These are phyloP conservation scores for Zaprionus davidi DNA, from an alignment of 1,140 invertebrate species.

Conservation along the genomic window DNA sequence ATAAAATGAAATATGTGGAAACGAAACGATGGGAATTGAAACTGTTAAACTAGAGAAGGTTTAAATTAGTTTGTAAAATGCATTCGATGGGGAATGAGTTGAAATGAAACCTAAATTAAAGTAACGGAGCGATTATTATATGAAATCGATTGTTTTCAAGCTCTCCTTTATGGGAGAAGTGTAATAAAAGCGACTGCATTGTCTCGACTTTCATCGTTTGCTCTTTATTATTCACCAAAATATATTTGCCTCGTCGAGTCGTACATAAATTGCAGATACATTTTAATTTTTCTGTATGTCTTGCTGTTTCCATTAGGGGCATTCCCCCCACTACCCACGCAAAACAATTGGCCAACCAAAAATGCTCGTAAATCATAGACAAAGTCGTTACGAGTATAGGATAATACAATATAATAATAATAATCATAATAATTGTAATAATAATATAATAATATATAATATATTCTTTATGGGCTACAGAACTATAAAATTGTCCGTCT, in stretches of 20 bases:
- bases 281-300: constrained; percentile 22
- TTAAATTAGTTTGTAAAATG: too few relatives aligned
- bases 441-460: constrained; percentile 8
- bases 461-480: constrained; percentile 64
- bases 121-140: background rate
- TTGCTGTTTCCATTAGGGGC: background rate
- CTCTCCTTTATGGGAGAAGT: background rate
- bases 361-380: constrained; percentile 58
- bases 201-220: constrained; percentile 63
- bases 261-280: constrained; percentile 65
- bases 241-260: constrained; percentile 71
- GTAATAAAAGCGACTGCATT: background rate
- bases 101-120: background rate
- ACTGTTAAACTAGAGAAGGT: too few relatives aligned
- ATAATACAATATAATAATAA: constrained; percentile 11
- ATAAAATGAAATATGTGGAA: too few relatives aligned
- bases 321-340: background rate
- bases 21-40: background rate
- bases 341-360: constrained; percentile 75
- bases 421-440: constrained; percentile 12
- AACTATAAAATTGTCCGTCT: constrained; percentile 77
- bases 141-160: background rate
- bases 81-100: background rate
- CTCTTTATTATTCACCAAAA: constrained; percentile 80
- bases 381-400: constrained; percentile 28